Evolutionary conservation across 2,113 vertebrate species (phyloP).

Genomic region (Meleagris gallopavo): DNA sequence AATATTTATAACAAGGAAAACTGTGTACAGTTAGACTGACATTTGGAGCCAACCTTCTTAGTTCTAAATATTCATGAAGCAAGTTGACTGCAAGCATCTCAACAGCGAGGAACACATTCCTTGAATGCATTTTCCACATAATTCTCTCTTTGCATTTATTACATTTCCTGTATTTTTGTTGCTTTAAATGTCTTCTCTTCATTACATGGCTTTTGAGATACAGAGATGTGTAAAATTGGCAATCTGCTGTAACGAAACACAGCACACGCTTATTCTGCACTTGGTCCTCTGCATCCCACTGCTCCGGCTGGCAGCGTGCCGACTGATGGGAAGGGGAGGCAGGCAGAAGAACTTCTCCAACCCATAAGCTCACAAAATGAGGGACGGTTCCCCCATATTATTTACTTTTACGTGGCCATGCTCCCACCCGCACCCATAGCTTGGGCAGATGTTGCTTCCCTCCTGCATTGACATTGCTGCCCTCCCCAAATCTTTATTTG

Average conservation of each 20-base stretch:
- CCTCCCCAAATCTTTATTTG: fast-evolving
- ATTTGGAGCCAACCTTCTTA: conserved; percentile 45
- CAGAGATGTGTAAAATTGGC: background rate
- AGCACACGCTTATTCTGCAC: fast-evolving
- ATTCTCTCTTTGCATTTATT: conserved; percentile 19
- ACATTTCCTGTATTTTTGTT: background rate
- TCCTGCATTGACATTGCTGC: fast-evolving
- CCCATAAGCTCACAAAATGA: background rate
- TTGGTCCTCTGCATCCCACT: background rate
- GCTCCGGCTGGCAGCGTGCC: background rate
- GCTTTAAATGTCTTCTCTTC: background rate
- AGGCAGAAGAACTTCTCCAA: background rate
- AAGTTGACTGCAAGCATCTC: background rate
- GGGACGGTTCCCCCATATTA: fast-evolving
- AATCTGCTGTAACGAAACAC: background rate
- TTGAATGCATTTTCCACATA: background rate
- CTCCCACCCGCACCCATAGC: background rate
- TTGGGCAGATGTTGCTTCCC: background rate
- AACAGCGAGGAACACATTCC: background rate
- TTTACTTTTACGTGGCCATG: fast-evolving
- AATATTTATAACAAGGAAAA: conserved; percentile 56
- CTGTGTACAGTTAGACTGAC: conserved; percentile 40
- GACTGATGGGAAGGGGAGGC: background rate
- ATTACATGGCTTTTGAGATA: background rate
- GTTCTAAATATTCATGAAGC: conserved; percentile 72